These are phyloP conservation scores for Drosophila nigromelanica DNA, from an alignment of 1,140 invertebrate species.

Conservation along the genomic window DNA sequence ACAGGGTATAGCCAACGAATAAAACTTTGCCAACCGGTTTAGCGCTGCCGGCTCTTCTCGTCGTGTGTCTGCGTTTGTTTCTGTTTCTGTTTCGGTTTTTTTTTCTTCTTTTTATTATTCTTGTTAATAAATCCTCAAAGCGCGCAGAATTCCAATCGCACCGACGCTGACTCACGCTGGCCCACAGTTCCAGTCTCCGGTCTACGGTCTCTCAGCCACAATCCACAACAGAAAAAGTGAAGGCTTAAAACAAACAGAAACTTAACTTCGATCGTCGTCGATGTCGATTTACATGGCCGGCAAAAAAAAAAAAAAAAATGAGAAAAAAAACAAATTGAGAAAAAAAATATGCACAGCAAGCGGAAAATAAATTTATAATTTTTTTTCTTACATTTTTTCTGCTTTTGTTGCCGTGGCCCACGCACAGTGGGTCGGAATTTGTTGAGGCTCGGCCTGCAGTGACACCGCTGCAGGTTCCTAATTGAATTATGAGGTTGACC, in stretches of 20 bases:
- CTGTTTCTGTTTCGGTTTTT: conserved; percentile 51
- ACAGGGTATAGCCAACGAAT: conserved; percentile 20
- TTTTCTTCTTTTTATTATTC: conserved; percentile 66
- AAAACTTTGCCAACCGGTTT: conserved; percentile 61
- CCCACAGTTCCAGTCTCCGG: conserved; percentile 32
- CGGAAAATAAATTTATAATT: conserved; percentile 44
- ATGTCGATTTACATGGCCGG: conserved; percentile 50
- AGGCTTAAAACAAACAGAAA: conserved; percentile 70
- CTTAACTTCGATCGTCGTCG: conserved; percentile 50
- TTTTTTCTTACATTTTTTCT: conserved; percentile 5
- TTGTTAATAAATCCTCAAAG: conserved; percentile 82
- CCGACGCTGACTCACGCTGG: conserved; percentile 54
- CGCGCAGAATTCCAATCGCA: conserved; percentile 78
- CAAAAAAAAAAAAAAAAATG: conserved; percentile 11
- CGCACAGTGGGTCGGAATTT: conserved; percentile 71
- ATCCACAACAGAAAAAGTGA: conserved; percentile 56
- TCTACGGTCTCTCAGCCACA: conserved; percentile 6
- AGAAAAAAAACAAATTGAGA: too few species aligned
- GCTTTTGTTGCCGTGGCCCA: conserved; percentile 43
- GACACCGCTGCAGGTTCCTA: conserved; percentile 74
- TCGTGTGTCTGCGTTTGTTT: conserved; percentile 45
- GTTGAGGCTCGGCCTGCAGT: conserved; percentile 44
- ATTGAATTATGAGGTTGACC: conserved; percentile 79
- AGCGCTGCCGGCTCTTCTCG: conserved; percentile 36
- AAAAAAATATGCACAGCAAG: conserved; percentile 44